Percentiles rank a stretch among this genome's conserved stretches.
Conservation (phyloP, 2,113 vertebrate genomes). For the Neolamprologus caudopunctatus region DNA sequence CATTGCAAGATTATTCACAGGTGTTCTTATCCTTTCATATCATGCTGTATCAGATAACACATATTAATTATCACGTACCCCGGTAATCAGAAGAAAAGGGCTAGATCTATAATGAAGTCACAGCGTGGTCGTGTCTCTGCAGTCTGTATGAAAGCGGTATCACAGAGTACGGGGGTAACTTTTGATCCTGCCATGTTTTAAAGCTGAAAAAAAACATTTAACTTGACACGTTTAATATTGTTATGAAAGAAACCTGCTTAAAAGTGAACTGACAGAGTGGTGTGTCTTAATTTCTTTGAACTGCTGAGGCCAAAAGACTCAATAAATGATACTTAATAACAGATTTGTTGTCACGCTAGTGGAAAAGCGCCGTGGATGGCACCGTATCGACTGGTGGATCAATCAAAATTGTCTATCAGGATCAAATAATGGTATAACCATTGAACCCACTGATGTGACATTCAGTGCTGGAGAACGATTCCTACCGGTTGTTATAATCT, state of each 20-base stretch:
- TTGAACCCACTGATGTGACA: background rate
- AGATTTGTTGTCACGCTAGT: background rate
- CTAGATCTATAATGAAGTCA: slow-evolving; percentile 36
- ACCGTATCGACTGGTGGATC: background rate
- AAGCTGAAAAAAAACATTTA: background rate
- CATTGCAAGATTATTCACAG: slow-evolving; percentile 28
- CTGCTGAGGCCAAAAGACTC: background rate
- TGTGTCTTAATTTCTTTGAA: background rate
- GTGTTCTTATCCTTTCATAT: slow-evolving; percentile 25
- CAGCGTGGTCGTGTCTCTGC: slow-evolving; percentile 23
- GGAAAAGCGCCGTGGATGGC: accelerated
- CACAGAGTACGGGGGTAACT: background rate
- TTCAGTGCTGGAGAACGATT: background rate
- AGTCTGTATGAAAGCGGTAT: background rate
- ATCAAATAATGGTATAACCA: background rate
- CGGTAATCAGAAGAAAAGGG: slow-evolving; percentile 9
- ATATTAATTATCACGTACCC: slow-evolving; percentile 45
- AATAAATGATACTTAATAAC: background rate
- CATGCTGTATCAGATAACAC: slow-evolving; percentile 35
- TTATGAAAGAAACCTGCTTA: background rate
- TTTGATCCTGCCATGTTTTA: slow-evolving; percentile 4
- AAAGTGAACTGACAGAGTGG: background rate
- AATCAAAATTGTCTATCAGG: background rate
- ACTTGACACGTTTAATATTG: background rate
- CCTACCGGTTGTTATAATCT: background rate